phyloP scores from a whole-genome alignment of 2,888 invertebrate genomes.

The Ochlodes sylvanus region DNA sequence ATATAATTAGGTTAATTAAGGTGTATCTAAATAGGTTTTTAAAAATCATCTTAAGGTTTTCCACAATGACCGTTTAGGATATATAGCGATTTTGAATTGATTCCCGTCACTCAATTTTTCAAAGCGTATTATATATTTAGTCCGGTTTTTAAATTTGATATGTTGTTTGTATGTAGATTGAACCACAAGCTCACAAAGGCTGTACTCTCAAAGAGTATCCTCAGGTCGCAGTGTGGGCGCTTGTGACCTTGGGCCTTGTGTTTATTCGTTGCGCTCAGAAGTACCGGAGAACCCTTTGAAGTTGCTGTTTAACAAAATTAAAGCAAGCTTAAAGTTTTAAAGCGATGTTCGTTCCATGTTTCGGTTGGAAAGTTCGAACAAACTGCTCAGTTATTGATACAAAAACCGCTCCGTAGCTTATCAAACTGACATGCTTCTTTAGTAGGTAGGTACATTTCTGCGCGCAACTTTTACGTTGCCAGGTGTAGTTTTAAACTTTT shows the following conservation, averaged over 20 bases:
- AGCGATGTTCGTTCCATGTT: not conserved
- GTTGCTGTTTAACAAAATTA: not conserved
- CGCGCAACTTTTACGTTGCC: too few relatives aligned
- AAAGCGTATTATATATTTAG: too few relatives aligned
- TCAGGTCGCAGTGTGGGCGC: not conserved
- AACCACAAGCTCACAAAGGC: constrained; percentile 2
- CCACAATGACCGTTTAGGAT: too few relatives aligned
- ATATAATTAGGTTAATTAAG: too few relatives aligned
- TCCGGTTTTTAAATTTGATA: too few relatives aligned
- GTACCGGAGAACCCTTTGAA: not conserved
- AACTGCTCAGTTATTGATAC: not conserved
- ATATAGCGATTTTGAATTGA: too few relatives aligned
- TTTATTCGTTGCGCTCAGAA: not conserved
- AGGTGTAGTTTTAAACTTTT: too few relatives aligned
- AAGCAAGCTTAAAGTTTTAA: not conserved
- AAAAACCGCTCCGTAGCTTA: not conserved
- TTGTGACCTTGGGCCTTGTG: not conserved
- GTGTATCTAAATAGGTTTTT: too few relatives aligned
- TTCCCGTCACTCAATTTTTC: too few relatives aligned
- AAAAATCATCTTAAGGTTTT: too few relatives aligned
- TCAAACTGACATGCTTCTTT: not conserved
- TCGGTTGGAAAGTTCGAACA: not conserved
- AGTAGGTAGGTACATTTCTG: too few relatives aligned
- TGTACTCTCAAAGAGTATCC: too few relatives aligned
- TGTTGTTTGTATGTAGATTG: not conserved